These are phyloP conservation scores for Cyclophora punctaria DNA, from an alignment of 2,888 invertebrate species.

Conservation along the genomic window DNA sequence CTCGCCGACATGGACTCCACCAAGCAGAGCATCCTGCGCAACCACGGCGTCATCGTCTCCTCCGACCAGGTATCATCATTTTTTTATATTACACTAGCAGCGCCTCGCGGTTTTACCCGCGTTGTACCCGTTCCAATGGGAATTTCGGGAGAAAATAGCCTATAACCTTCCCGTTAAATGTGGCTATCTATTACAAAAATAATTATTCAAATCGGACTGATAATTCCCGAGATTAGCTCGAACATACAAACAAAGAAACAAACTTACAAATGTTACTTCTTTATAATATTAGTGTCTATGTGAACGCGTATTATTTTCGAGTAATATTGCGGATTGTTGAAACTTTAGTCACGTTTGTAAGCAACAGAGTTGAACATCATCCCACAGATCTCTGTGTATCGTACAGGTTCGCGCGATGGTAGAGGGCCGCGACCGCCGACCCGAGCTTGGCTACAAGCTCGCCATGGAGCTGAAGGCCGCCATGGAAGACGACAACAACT, in stretches of 20 bases:
- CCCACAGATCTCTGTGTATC: no score
- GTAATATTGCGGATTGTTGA: not conserved
- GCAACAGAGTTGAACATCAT: no score
- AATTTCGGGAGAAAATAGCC: no score
- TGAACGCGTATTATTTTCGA: not conserved
- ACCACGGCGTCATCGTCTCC: slow-evolving; percentile 84
- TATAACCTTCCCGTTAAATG: no score
- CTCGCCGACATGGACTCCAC: slow-evolving; percentile 88
- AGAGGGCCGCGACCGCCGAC: slow-evolving; percentile 88
- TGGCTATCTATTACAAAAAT: no score
- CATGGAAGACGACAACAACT: slow-evolving; percentile 40
- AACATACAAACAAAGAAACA: no score
- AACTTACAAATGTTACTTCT: no score
- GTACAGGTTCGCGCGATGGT: slow-evolving; percentile 88
- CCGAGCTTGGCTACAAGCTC: slow-evolving; percentile 90
- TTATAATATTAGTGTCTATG: not conserved
- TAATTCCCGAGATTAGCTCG: no score
- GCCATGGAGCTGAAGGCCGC: slow-evolving; percentile 87
- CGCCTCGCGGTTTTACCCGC: no score
- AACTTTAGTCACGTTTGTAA: no score
- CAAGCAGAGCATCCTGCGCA: slow-evolving; percentile 82
- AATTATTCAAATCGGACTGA: no score
- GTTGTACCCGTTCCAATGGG: no score
- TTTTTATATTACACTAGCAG: not conserved
- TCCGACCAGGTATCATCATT: not conserved